These are phyloP conservation scores for Saccopteryx bilineata DNA, from an alignment of 2,113 vertebrate genomes.

Conservation along the genomic window DNA sequence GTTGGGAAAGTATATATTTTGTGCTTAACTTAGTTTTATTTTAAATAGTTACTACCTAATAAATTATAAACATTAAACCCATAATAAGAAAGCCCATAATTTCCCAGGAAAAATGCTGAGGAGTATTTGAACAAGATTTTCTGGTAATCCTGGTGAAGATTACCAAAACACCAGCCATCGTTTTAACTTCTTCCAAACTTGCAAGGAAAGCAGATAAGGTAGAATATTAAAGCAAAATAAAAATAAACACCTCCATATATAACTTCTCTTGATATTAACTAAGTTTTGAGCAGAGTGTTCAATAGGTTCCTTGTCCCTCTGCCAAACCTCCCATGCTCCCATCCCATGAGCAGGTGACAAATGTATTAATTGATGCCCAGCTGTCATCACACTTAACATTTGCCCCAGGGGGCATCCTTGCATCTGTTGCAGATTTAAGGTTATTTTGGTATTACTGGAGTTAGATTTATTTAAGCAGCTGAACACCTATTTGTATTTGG, in stretches of 20 bases:
- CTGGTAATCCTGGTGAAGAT: background rate
- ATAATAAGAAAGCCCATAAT: slow-evolving; percentile 53
- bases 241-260: slow-evolving; percentile 5
- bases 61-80: slow-evolving; percentile 79
- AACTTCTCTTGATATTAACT: slow-evolving; percentile 26
- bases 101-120: slow-evolving; percentile 56
- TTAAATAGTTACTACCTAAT: slow-evolving; percentile 80
- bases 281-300: background rate
- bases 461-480: slow-evolving; percentile 69
- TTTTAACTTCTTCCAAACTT: slow-evolving; percentile 12
- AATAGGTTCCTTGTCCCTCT: slow-evolving; percentile 28
- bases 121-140: background rate
- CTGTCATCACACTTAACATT: slow-evolving; percentile 78
- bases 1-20: slow-evolving; percentile 73
- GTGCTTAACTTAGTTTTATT: slow-evolving; percentile 77
- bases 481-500: slow-evolving; percentile 53
- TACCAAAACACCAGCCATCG: background rate
- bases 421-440: slow-evolving; percentile 79
- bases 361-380: slow-evolving; percentile 78
- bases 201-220: background rate
- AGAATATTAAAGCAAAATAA: slow-evolving; percentile 25
- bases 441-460: slow-evolving; percentile 73
- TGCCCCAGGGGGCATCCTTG: slow-evolving; percentile 64
- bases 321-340: slow-evolving; percentile 59
- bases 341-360: slow-evolving; percentile 66